Conservation (phyloP, 2,797 vertebrate genomes). For the Odontamblyopus lacepedii region DNA sequence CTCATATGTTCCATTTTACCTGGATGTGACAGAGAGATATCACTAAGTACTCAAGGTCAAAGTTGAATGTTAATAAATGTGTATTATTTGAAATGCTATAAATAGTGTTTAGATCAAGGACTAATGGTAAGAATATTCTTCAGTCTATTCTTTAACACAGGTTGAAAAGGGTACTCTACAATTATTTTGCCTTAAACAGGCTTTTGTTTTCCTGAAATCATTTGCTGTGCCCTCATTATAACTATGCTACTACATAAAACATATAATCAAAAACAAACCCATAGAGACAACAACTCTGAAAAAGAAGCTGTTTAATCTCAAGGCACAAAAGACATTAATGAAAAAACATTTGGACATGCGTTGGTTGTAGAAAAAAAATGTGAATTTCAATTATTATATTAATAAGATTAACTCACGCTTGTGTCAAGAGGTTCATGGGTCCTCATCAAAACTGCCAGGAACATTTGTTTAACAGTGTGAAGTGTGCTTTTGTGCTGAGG, state of each 20-base stretch:
- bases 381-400: slow-evolving; percentile 1
- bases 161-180: too few species aligned
- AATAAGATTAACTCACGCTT: slow-evolving; percentile 11
- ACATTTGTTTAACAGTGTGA: slow-evolving; percentile 20
- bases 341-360: background rate
- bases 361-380: background rate
- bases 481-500: slow-evolving; percentile 7
- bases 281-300: background rate
- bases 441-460: background rate
- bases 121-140: too few species aligned
- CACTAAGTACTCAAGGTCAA: too few species aligned
- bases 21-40: too few species aligned
- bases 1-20: too few species aligned
- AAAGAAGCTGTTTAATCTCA: slow-evolving; percentile 4
- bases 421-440: background rate
- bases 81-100: too few species aligned
- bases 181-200: too few species aligned
- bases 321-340: background rate
- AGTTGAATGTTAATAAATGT: too few species aligned
- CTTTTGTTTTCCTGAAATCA: background rate
- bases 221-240: background rate
- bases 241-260: background rate
- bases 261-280: background rate
- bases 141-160: too few species aligned
- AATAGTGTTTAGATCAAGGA: too few species aligned